Base-by-base conservation (phyloP, 2,113 vertebrate genomes). In the Poeciliopsis occidentalis region DNA sequence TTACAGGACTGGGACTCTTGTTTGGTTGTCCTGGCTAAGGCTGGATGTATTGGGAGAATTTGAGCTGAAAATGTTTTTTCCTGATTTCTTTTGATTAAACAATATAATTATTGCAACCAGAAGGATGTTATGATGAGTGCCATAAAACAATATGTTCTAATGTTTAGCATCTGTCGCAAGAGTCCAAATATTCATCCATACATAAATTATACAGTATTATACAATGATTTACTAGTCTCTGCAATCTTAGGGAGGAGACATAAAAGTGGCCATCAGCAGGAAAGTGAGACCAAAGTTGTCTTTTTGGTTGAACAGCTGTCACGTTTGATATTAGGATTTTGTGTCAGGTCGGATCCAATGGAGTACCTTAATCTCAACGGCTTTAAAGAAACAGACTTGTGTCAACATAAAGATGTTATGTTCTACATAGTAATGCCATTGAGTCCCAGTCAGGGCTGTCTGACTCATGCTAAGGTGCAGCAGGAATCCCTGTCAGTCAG, bases 281-380 rank as follows among this genome's bases (percentile, higher is more conserved):
- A 6, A 34, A 39, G 3, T 41, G 39, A 41, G 32, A 54, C 29
- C 12, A 34, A 4, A 27, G 64, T 41, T n/a, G 3, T 41, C 64
- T 47, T 47, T 63, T 67, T 37, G 73, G 57, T 75, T 83, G 60
- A 80, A 70, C 66, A 57, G 67, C 68, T 78, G 29, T 68, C 66
- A 69, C 26, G 26, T 62, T 67, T 32, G 31, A 61, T 61, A 29
- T 67, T 60, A 81, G 73, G 29, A 63, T 37, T 70, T 61, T 64
- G 44, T 72, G 85, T 78, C 37, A 66, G 15, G 54, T 47, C 76
- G 64, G 83, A 88, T 82, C 79, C 69, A 19, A 74, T 39, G 22
- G 68, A 71, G 71, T 34, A 8, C 37, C 26, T 75, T 79, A 75
- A 84, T 68, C 30, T 0, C 26, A 27, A 41, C 34, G 37, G 65